Percentiles rank a stretch among this genome's conserved stretches.
phyloP scores from a whole-genome alignment of 2,888 invertebrate species.

The Pegoplata infirma region DNA sequence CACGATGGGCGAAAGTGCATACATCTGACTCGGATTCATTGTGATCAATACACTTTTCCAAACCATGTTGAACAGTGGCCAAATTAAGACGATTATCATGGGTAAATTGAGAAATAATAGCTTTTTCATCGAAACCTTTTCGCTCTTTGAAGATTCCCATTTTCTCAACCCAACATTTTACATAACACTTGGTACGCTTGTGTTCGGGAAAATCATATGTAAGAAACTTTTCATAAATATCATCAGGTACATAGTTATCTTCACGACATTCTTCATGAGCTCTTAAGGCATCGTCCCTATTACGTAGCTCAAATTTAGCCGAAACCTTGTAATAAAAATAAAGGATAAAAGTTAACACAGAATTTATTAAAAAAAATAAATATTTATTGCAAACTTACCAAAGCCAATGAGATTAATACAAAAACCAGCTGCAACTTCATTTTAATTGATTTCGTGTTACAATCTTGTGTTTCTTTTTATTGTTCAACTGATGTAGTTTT shows the following conservation, averaged over 20 bases:
- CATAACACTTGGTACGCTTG: conserved; percentile 73
- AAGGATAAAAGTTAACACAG: background rate
- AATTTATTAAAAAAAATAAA: conserved; percentile 4
- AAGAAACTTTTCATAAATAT: conserved; percentile 72
- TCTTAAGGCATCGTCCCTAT: conserved; percentile 71
- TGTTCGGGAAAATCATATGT: conserved; percentile 74
- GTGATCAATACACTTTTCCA: conserved; percentile 75
- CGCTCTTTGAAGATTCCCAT: conserved; percentile 72
- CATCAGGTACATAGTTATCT: conserved; percentile 70
- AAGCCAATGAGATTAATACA: conserved; percentile 64
- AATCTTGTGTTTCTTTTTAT: background rate
- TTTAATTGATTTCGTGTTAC: conserved; percentile 1
- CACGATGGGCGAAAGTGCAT: conserved; percentile 75
- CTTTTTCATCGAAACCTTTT: conserved; percentile 71
- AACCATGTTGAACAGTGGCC: conserved; percentile 69
- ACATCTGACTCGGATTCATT: conserved; percentile 72
- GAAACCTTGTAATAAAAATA: conserved; percentile 48
- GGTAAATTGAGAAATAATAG: conserved; percentile 72
- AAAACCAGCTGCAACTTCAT: conserved; percentile 70
- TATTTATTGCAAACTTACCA: too few species aligned
- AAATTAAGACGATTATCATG: conserved; percentile 66
- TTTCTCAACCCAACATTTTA: conserved; percentile 75
- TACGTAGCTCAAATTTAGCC: conserved; percentile 71
- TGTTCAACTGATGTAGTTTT: conserved; percentile 36
- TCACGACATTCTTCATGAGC: conserved; percentile 73